A percentile compares a stretch with the other conserved stretches of the same genome.
phyloP scores from a whole-genome alignment of 2,113 vertebrate species.

The Typhlomys cinereus region DNA sequence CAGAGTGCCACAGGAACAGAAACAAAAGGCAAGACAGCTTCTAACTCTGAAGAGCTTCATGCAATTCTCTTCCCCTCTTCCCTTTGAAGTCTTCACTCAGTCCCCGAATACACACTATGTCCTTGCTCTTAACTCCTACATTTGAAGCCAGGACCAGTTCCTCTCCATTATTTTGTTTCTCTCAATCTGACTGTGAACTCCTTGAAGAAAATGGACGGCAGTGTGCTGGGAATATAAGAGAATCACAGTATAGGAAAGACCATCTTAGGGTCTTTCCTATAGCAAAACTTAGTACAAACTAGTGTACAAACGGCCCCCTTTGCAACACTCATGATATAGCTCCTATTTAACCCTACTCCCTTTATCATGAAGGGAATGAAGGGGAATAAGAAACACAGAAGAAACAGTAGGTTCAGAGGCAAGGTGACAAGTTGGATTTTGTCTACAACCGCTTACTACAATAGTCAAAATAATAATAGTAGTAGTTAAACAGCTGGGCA shows the following conservation, averaged over 20 bases:
- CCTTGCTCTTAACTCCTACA: slow-evolving; percentile 33
- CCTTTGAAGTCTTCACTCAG: slow-evolving; percentile 12
- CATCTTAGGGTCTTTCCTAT: background rate
- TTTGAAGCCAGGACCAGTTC: slow-evolving; percentile 31
- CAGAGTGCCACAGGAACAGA: slow-evolving; percentile 12
- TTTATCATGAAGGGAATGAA: slow-evolving; percentile 39
- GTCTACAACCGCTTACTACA: slow-evolving; percentile 32
- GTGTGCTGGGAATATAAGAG: slow-evolving; percentile 25
- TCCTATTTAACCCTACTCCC: slow-evolving; percentile 43
- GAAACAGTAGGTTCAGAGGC: slow-evolving; percentile 35
- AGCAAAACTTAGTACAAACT: background rate
- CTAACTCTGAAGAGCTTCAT: slow-evolving; percentile 16
- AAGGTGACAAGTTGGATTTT: slow-evolving; percentile 51
- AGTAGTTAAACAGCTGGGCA: background rate
- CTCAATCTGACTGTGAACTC: background rate
- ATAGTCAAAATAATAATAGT: too few species aligned
- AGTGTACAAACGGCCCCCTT: slow-evolving; percentile 18
- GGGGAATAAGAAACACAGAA: slow-evolving; percentile 33
- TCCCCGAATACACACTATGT: background rate
- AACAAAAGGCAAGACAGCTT: slow-evolving; percentile 47
- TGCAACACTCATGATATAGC: background rate
- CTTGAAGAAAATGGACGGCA: slow-evolving; percentile 30
- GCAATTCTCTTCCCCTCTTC: background rate
- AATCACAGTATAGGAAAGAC: slow-evolving; percentile 34
- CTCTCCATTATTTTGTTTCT: slow-evolving; percentile 37